Base-by-base conservation (phyloP, 2,888 invertebrate species). In the Heliothis peltigera region DNA sequence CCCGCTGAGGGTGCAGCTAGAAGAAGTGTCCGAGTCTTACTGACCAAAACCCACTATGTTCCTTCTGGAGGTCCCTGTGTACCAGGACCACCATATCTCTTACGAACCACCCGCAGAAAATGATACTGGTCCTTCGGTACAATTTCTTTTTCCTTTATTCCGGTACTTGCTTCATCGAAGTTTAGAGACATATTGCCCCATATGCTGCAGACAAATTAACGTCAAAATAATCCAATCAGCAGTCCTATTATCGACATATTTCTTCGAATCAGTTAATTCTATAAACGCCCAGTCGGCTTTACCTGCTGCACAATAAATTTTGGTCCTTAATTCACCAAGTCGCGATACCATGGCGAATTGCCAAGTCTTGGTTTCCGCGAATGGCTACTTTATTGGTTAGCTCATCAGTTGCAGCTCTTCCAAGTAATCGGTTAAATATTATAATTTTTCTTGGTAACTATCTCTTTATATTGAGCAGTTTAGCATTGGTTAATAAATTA, bases 301-400 rank as follows among this genome's bases (percentile, higher is more conserved):
- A 80, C 74, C 74, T 74, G 65, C n/a, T 18, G n/a, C n/a, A 42
- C 47, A 17, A 32, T 79, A 64, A 64, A 68, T 63, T 25, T 64
- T 15, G 28, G 35, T 19, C 22, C 32, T 35, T 1, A 32, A 39
- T n/a, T 46, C 22, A 42, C 22, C 39, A 55, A 51, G 44, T 21
- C 52, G 25, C 49, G 55, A 71, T 70, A 63, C 7, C 48, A 5
- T 79, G 79, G 77, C 56, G n/a, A 25, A 7, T 0, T 60, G 79
- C 79, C 80, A 79, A 77, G 46, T 58, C 32, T 59, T 49, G 21
- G 58, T 46, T 80, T 67, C 70, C 56, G 28, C 35, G 76, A 77
- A 69, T 6, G 25, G 32, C 21, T 19, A 43, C 18, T 75, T 69
- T 75, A 78, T 78, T 42, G 15, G 55, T 21, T 17, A 25, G n/a